Percentiles rank a stretch among this genome's conserved stretches.
Conservation (phyloP, 2,113 vertebrate genomes). For the Perca fluviatilis region DNA sequence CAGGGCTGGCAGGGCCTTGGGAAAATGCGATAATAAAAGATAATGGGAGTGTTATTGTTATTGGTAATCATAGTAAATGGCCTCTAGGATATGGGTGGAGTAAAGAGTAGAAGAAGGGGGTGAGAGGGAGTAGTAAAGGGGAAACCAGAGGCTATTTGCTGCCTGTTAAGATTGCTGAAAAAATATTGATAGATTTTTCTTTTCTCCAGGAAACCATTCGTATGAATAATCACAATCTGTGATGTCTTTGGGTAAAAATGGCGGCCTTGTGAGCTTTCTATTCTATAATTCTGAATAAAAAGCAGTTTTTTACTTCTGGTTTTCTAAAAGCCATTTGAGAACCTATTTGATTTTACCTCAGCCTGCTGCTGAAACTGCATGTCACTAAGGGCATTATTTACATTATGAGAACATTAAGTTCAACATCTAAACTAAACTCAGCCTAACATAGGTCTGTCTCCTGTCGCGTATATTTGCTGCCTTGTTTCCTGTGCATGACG, state of each 20-base stretch:
- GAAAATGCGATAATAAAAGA: conserved; percentile 77
- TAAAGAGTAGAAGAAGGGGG: conserved; percentile 24
- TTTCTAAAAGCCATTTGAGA: conserved; percentile 1
- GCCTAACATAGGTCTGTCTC: neutral
- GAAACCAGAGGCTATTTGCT: conserved; percentile 35
- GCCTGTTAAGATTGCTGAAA: conserved; percentile 18
- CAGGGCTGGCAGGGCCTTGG: conserved; percentile 54
- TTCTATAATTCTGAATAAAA: conserved; percentile 13
- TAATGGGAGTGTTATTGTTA: conserved; percentile 77
- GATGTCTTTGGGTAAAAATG: neutral
- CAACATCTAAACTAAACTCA: neutral
- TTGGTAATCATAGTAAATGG: conserved; percentile 76
- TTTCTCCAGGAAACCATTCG: conserved; percentile 33
- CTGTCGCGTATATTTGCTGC: conserved; percentile 3
- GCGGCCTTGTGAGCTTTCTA: neutral
- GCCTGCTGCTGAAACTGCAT: neutral
- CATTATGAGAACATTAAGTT: conserved; percentile 2
- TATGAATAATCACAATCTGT: conserved; percentile 19
- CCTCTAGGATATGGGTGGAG: conserved; percentile 57
- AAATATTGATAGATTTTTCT: conserved; percentile 34
- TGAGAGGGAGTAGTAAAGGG: conserved; percentile 22
- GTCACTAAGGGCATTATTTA: neutral
- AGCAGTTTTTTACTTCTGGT: neutral
- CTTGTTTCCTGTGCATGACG: conserved; percentile 38
- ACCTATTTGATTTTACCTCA: neutral